These are phyloP conservation scores for Panthera leo DNA, from an alignment of 2,113 vertebrate genomes.

Conservation along the genomic window DNA sequence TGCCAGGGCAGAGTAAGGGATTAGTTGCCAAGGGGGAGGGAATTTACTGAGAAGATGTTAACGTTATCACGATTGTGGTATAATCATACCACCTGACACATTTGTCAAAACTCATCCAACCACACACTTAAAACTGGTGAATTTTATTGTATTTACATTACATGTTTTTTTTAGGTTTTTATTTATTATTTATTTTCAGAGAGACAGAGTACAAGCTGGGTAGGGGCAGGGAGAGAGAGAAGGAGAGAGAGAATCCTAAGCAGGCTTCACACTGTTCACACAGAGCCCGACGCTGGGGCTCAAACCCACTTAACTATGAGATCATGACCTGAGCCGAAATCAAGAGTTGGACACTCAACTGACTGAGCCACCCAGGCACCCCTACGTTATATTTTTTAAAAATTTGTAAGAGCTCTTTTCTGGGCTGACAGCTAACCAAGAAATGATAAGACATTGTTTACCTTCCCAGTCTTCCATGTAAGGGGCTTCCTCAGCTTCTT, in stretches of 20 bases:
- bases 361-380: too few relatives aligned
- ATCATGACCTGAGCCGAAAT: too few relatives aligned
- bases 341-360: too few relatives aligned
- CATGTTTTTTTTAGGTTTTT: background rate
- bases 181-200: too few relatives aligned
- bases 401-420: background rate
- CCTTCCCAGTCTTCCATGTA: slow-evolving; percentile 93
- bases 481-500: slow-evolving; percentile 91
- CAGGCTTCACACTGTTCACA: too few relatives aligned
- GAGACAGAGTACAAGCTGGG: too few relatives aligned
- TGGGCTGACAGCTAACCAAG: background rate
- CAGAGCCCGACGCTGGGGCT: too few relatives aligned
- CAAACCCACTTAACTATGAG: too few relatives aligned
- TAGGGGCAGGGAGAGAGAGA: too few relatives aligned
- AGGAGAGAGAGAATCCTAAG: too few relatives aligned
- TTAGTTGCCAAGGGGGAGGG: background rate
- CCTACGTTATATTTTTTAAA: background rate
- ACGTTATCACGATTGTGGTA: background rate
- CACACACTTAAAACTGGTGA: background rate
- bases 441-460: slow-evolving; percentile 66
- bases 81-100: slow-evolving; percentile 2
- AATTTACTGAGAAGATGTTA: background rate
- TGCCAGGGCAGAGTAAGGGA: background rate
- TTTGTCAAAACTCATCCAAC: background rate
- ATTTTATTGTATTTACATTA: background rate